Evolutionary conservation across 1,140 invertebrate species (phyloP).

Genomic region (Hypsibius dujardini): DNA sequence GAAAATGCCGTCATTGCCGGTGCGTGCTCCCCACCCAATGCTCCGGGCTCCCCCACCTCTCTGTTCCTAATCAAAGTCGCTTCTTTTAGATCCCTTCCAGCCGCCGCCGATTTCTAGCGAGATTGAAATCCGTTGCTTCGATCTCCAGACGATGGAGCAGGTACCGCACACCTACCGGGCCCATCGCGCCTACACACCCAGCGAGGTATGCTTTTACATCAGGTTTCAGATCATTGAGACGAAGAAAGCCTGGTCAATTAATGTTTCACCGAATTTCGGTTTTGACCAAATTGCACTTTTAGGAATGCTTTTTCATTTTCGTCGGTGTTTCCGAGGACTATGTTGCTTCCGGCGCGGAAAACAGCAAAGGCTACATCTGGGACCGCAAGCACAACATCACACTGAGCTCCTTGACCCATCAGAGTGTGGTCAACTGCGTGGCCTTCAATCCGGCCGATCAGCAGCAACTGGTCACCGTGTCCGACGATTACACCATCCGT

Average conservation of each 20-base stretch:
- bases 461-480: constrained; percentile 66
- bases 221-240: no score
- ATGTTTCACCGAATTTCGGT: no score
- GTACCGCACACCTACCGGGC: constrained; percentile 46
- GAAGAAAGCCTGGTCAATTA: no score
- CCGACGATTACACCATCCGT: constrained; percentile 63
- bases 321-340: constrained; percentile 65
- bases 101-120: constrained; percentile 75
- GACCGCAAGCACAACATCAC: constrained; percentile 65
- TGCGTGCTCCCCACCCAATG: background rate
- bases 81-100: constrained; percentile 47
- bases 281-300: no score
- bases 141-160: constrained; percentile 54
- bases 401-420: constrained; percentile 54
- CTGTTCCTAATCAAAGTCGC: background rate
- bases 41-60: background rate
- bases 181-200: constrained; percentile 67
- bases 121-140: constrained; percentile 75
- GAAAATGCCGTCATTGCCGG: constrained; percentile 48
- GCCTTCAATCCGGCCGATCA: constrained; percentile 65
- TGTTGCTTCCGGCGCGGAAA: constrained; percentile 73
- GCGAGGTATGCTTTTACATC: constrained; percentile 55
- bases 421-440: constrained; percentile 66
- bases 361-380: constrained; percentile 66
- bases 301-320: constrained; percentile 47